Base-by-base conservation (phyloP, 2,888 invertebrate genomes). In the Camptogramma bilineatum region DNA sequence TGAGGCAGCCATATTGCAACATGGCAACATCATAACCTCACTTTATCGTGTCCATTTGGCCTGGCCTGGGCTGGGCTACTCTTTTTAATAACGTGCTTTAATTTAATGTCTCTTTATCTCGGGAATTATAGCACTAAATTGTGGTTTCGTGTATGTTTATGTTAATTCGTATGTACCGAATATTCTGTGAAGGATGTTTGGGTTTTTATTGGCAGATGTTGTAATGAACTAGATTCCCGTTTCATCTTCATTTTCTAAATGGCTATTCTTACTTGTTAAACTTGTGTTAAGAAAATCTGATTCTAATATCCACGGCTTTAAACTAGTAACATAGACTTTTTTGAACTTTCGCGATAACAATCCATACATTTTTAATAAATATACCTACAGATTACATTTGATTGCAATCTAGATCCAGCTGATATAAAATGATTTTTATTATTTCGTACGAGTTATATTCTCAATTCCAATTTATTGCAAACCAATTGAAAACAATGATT, bases 71-170 rank as follows among this genome's bases (percentile, higher is more conserved):
- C 77, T 78, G 79, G 81, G 82, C 85, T 85, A 81, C 84, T 86
- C 84, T 89, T 90, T 91, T 90, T 90, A 88, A 90, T 88, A 88
- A 80, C 86, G 82, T 88, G 80, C 85, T 91, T 91, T 85, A 89
- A 86, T 89, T 89, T 91, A 86, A 91, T 87, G 86, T 84, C 84
- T 84, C 81, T 82, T 84, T 88, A 88, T 88, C 85, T 85, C 80
- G 72, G 74, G 78, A 80, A 82, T 87, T 87, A 85, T 79, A 77
- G 79, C 74, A 77, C 83, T 82, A 86, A 87, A 88, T 87, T 86
- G 84, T 79, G 80, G 79, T 83, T 84, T 88, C 76, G 70, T 76
- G 75, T 76, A 79, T 83, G 77, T 78, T 77, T 80, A 79, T 77
- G 77, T 70, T 73, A 74, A 77, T 68, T 56, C 19, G 57, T 39